Base-by-base conservation (phyloP, 1,140 invertebrate species). In the Pseudomyrmex pallidus region DNA sequence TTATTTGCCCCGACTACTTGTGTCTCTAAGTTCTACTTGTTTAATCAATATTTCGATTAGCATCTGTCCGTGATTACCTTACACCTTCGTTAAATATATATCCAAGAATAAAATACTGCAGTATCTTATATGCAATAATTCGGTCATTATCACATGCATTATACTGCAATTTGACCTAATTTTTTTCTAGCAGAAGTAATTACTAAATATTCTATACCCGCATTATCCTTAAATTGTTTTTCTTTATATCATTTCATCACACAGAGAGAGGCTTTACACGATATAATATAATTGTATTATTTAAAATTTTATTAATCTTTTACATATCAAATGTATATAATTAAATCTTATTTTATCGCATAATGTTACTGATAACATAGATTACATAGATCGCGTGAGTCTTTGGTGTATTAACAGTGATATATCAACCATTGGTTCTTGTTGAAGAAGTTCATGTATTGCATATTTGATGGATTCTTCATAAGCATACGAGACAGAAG, bases 401-500 rank as follows among this genome's bases (percentile, higher is more conserved):
- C 96, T 95, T 64, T 96, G 95, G 90, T 97, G 96, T 10, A 96
- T 96, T 70, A 96, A 93, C 57, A 97, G 92, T 1, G 96, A 96
- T 44, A 99, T 94, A 94, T 98, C 97, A 17, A 97, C 94, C 94
- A 97, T 97, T 1, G 96, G 95, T 92, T 98, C 97, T 7, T 98
- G 96, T 86, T 97, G 96, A 1, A 98, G 92, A 2, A 99, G 92
- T 76, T 98, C 97, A 77, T 96, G 96, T 63, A 97, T 96, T 61
- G 95, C 92, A 93, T 98, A 99, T 92, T 98, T 97, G 1, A 96
- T 91, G 17, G 98, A 99, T 88, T 97, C 97, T 90, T 99, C 98
- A 93, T 97, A 99, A 1, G 98, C 98, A 92, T 97, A 98, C 66
- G 97, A 95, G 22, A 99, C 97, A 90, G 97, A 98, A 1, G 98